Base-by-base conservation (phyloP, 2,888 invertebrate species). In the Mermis nigrescens region DNA sequence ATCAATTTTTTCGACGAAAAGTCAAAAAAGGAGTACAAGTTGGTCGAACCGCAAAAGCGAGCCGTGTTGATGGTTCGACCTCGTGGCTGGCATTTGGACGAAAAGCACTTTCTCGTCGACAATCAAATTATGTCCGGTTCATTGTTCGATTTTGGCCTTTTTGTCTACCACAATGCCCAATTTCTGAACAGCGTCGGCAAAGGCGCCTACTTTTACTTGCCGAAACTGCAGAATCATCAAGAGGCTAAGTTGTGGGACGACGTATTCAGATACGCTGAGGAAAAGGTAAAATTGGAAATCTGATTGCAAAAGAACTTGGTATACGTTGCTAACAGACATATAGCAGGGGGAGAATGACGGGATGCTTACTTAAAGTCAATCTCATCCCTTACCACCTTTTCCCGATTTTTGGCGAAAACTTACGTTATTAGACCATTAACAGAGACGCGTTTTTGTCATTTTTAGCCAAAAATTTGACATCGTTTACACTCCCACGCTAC, bases 31-130 rank as follows among this genome's bases (percentile, higher is more conserved):
- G 64, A 68, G 57, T 70, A 70, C 64, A 61, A 63, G 22, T 58
- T 70, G 48, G n/a, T n/a, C n/a, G 66, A 64, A 54, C 60, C 68
- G 46, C 75, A 79, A 26, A 78, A 79, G 52, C 48, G 15, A 12
- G 83, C 83, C 0, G 73, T 81, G 4, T 70, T 83, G 59, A 81
- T 83, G 79, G 71, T 83, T 15, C 74, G 83, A 61, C 83, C 83
- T 0, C 75, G 83, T 66, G 83, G 83, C 51, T 83, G 83, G 82
- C 83, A 83, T 72, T 82, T 83, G 77, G 78, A 79, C 56, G 83
- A 83, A 69, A 69, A 71, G 61, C 72, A 74, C 62, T 67, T 74
- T 27, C 59, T 69, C 60, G 67, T 74, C 58, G 19, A 57, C 15
- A 22, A 46, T 24, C 63, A 69, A 55, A 68, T 68, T 22, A 69